Evolutionary conservation across 2,888 invertebrate species (phyloP), one percentile per base, ranked within the genome.

Genomic region (Drosophila cognata): DNA sequence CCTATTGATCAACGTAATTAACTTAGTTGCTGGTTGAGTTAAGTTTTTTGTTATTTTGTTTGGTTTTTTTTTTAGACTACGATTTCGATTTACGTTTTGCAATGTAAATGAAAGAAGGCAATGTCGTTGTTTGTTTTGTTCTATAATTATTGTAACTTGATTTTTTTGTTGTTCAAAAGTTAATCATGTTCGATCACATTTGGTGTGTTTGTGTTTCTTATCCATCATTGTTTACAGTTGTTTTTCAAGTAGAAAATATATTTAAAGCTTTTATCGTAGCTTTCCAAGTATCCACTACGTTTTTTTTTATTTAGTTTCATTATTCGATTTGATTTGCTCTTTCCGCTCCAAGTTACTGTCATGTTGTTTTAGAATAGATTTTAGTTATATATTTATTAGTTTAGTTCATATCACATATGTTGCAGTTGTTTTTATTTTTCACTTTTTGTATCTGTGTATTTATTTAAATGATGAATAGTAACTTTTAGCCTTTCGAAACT

Each of bases 21-120:
- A 55, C 53, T 63, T 52, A 74, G 31, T 74, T 48, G 21, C 64
- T 77, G 58, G 46, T 61, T 66, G 29, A 51, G 38, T 65, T 63
- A 16, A 16, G 31, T 31, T 13, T 16, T 13, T 56, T 29, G 3
- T 8, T 13, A 11, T 21, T 46, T 46, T 41, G 28, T 4, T 38
- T 11, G 18, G 28, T 31, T 10, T 43, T 2, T 62, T 43, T 46
- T 52, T 69, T 76, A 64, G 62, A 52, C 62, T 81, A 74, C 71
- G 66, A 66, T 74, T 65, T 77, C 71, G 56, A 76, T 68, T 65
- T 74, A 68, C 69, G 52, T 67, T 71, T 76, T 51, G 57, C 66
- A 41, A 43, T 81, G 63, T 77, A 73, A 74, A 82, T 79, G 78
- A 88, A 79, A 84, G 76, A 88, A 88, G 87, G 87, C 87, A 90